These are phyloP conservation scores for Nixonia krombeini DNA, from an alignment of 1,140 invertebrate genomes.

Conservation along the genomic window DNA sequence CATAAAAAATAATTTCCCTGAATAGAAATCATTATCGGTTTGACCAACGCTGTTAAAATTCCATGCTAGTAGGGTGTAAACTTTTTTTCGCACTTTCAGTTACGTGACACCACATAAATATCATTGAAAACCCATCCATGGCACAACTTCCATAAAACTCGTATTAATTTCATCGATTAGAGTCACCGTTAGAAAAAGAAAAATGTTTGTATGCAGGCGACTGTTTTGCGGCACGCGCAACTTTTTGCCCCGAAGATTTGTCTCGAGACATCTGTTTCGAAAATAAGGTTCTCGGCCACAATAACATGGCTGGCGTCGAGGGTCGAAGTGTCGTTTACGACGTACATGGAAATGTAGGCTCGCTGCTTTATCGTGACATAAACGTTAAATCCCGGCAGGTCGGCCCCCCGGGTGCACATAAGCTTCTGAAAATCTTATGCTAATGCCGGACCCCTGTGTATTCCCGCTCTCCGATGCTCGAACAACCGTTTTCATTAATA, in stretches of 20 bases:
- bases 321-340: slow-evolving; percentile 16
- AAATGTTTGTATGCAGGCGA: no score
- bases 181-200: no score
- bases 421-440: slow-evolving; percentile 41
- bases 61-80: no score
- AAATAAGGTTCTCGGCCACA: slow-evolving; percentile 11
- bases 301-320: slow-evolving; percentile 9
- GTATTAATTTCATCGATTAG: no score
- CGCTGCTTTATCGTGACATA: slow-evolving; percentile 17
- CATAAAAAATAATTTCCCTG: no score
- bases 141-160: no score
- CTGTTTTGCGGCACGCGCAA: not conserved
- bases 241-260: slow-evolving; percentile 4
- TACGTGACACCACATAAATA: no score
- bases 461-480: not conserved
- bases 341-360: slow-evolving; percentile 14
- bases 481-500: slow-evolving; percentile 9
- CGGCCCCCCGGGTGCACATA: slow-evolving; percentile 19
- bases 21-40: no score
- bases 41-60: no score
- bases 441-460: slow-evolving; percentile 28
- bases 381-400: slow-evolving; percentile 30
- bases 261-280: slow-evolving; percentile 18
- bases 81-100: no score
- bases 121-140: no score